These are phyloP conservation scores for Loris lydekkerianus DNA, from an alignment of 2,797 vertebrate species.

Conservation along the genomic window DNA sequence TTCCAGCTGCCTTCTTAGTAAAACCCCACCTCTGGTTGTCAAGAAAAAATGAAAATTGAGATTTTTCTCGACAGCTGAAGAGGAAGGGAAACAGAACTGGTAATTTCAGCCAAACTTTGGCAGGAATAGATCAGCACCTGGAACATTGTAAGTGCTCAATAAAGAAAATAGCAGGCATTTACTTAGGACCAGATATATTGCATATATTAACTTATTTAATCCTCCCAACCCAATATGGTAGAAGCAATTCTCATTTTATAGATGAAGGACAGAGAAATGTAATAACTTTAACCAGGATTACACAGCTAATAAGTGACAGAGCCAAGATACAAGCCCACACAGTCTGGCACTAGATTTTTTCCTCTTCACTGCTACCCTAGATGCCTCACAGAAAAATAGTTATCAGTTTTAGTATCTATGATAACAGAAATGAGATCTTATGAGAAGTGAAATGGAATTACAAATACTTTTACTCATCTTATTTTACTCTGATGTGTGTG, in stretches of 20 bases:
- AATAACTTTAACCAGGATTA: neutral
- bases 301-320: neutral
- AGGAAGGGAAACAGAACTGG: neutral
- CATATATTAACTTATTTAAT: constrained; percentile 20
- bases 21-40: neutral
- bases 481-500: neutral
- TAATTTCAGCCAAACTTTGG: neutral
- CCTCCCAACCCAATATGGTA: neutral
- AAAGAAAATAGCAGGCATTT: constrained; percentile 1
- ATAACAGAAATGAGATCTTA: neutral
- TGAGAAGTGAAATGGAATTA: constrained; percentile 29
- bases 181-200: neutral
- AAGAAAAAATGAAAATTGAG: constrained; percentile 27
- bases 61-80: neutral
- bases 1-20: neutral
- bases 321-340: neutral
- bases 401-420: constrained; percentile 1
- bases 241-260: neutral
- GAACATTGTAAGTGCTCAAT: neutral
- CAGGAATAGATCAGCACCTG: neutral
- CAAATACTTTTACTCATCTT: neutral
- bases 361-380: neutral
- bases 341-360: neutral
- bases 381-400: neutral
- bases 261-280: neutral